These are phyloP conservation scores for Gavia stellata DNA, from an alignment of 2,113 vertebrate genomes.

Conservation along the genomic window DNA sequence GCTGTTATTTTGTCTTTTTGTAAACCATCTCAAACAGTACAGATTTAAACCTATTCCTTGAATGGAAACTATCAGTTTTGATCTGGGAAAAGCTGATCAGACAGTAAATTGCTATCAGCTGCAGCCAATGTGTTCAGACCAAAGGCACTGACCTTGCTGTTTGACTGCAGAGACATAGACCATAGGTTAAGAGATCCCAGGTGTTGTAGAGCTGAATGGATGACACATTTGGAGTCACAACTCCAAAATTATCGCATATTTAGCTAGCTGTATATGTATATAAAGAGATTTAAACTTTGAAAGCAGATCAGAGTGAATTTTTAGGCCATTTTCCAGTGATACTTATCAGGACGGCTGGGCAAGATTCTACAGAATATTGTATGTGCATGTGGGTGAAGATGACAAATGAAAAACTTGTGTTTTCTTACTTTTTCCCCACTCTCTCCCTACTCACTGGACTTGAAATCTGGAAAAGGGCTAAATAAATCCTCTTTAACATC, in stretches of 20 bases:
- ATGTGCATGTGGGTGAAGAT: background rate
- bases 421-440: background rate
- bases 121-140: background rate
- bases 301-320: background rate
- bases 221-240: background rate
- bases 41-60: background rate
- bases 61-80: background rate
- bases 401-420: background rate
- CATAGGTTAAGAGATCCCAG: background rate
- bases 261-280: background rate
- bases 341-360: background rate
- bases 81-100: background rate
- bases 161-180: background rate
- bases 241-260: background rate
- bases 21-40: background rate
- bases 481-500: background rate
- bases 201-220: background rate
- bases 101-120: background rate
- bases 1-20: background rate
- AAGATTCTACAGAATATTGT: background rate
- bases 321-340: background rate
- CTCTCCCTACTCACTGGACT: background rate
- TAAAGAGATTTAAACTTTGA: background rate
- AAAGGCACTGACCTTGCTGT: background rate
- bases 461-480: background rate